Base-by-base conservation (phyloP, 2,888 invertebrate genomes). In the Encarsia formosa region DNA sequence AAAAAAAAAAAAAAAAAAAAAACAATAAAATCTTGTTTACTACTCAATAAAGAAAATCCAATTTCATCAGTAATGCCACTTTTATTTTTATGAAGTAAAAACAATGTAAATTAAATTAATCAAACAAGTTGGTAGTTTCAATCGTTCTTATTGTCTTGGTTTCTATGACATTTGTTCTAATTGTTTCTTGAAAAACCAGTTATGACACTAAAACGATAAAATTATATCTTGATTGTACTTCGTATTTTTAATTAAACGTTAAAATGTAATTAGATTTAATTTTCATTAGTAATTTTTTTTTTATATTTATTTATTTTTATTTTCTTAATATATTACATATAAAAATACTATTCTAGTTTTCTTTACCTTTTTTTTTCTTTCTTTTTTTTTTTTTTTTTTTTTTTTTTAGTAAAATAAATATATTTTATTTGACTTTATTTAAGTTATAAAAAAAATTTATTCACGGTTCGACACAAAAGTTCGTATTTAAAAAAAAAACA, bases 61-160 rank as follows among this genome's bases (percentile, higher is more conserved):
- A 23, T 35, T 35, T n/a, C 6, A 35, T 35, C 16, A 43, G 15
- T 43, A 52, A 38, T 47, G 39, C 24, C 39, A 44, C n/a, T 42
- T 48, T 47, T 44, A 47, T 42, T 48, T 48, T 32, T 22, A 35
- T 24, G 16, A 46, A 41, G 29, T 49, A 49, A 54, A 54, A 45
- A 40, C 35, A 48, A 41, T 45, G 23, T 11, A 35, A 18, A 19
- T 26, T 13, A 40, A 39, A 39, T 26, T 23, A 49, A 44, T 19
- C 20, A 53, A 48, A 26, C 6, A 42, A 47, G 42, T 22, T 47
- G 48, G n/a, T 42, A 38, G 23, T 34, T 38, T 32, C 9, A 1
- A 31, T 49, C 16, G 16, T 26, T 26, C 22, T 48, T 48, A 35
- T 44, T 43, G 37, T 38, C 32, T 34, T 24, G 20, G 31, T 24